phyloP scores from a whole-genome alignment of 2,113 vertebrate species.

The Tychaedon coryphoeus region DNA sequence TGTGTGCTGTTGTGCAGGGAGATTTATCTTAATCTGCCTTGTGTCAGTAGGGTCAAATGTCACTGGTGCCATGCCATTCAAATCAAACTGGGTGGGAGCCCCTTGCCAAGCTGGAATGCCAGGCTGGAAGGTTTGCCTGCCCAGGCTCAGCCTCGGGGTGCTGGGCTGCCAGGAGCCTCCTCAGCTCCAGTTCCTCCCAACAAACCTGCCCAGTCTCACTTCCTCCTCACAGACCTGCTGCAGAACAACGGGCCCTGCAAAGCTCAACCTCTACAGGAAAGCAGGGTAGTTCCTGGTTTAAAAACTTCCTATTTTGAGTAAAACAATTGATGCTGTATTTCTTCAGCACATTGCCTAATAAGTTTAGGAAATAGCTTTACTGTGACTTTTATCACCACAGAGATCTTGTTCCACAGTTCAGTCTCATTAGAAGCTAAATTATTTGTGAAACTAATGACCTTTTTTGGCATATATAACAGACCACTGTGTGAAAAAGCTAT shows the following conservation, averaged over 20 bases:
- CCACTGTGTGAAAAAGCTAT: background rate
- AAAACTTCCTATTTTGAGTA: background rate
- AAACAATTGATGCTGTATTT: background rate
- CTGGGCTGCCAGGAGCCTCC: background rate
- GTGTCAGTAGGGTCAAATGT: background rate
- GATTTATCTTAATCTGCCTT: background rate
- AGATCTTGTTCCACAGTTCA: background rate
- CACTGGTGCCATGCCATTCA: background rate
- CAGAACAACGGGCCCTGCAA: background rate
- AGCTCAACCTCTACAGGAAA: background rate
- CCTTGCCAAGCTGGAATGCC: background rate
- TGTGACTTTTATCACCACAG: background rate
- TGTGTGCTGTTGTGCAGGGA: rapidly evolving
- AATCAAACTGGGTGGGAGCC: rapidly evolving
- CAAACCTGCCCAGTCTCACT: background rate
- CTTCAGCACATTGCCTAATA: background rate
- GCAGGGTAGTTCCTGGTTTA: background rate
- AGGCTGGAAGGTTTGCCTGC: background rate
- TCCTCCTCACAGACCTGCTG: background rate
- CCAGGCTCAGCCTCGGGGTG: rapidly evolving
- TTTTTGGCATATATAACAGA: background rate
- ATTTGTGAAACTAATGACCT: background rate
- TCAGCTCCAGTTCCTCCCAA: background rate
- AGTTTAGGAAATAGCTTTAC: background rate
- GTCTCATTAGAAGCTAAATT: background rate